A percentile compares a stretch with the other conserved stretches of the same genome.
Evolutionary conservation across 1,140 invertebrate genomes (phyloP).

Genomic region (Schmidtea mediterranea): DNA sequence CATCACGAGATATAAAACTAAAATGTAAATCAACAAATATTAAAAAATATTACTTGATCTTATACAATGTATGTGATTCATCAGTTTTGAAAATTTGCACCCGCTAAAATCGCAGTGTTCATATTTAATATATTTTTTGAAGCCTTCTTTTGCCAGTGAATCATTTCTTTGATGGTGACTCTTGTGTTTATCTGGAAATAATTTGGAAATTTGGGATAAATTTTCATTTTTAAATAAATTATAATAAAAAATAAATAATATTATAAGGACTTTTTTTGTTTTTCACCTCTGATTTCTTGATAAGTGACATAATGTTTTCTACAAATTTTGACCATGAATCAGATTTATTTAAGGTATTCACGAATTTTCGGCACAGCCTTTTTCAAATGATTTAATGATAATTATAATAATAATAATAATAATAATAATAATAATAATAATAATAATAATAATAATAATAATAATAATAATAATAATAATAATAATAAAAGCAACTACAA

Average conservation of each 20-base stretch:
- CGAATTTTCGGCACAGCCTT: no score
- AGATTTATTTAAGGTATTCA: no score
- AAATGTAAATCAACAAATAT: background rate
- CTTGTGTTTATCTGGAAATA: conserved; percentile 72
- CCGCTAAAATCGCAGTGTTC: conserved; percentile 63
- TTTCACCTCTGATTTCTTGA: no score
- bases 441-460: no score
- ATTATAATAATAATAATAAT: background rate
- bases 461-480: no score
- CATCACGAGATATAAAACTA: no score
- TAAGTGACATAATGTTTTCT: no score
- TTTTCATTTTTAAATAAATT: background rate
- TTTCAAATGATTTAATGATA: background rate
- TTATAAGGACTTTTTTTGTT: no score
- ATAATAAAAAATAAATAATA: no score
- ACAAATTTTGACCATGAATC: no score
- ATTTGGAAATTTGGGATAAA: background rate
- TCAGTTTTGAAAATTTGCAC: conserved; percentile 67
- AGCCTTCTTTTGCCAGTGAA: conserved; percentile 68
- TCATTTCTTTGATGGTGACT: conserved; percentile 92
- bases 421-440: no score
- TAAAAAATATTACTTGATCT: conserved; percentile 34
- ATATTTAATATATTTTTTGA: conserved; percentile 94
- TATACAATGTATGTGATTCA: conserved; percentile 94
- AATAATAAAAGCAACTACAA: no score